A percentile compares a stretch with the other conserved stretches of the same genome.
These are phyloP conservation scores for Pseudopodoces humilis DNA, from an alignment of 2,113 vertebrate species.

Conservation along the genomic window DNA sequence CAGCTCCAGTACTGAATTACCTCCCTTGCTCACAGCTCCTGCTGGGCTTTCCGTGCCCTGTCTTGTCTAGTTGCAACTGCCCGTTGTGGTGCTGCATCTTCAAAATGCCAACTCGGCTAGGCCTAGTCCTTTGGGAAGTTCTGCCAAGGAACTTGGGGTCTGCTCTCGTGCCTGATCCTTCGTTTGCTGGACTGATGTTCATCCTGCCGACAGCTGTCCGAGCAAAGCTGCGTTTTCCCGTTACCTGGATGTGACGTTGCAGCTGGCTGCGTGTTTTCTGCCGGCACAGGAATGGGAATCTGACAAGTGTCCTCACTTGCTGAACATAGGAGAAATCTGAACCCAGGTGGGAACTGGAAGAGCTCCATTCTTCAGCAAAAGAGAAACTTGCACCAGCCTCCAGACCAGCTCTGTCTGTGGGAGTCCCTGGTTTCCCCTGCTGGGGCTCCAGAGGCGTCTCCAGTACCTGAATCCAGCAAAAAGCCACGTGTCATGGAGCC, in stretches of 20 bases:
- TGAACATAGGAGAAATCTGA: not conserved
- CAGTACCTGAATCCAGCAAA: slow-evolving; percentile 15
- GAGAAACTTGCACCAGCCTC: not conserved
- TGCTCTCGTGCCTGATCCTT: slow-evolving; percentile 55
- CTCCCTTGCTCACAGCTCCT: slow-evolving; percentile 49
- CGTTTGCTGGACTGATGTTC: slow-evolving; percentile 26
- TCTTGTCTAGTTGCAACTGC: slow-evolving; percentile 17
- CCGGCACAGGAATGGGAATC: not conserved
- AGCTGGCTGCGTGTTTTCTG: slow-evolving; percentile 28
- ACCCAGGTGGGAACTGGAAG: not conserved
- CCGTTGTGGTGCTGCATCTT: slow-evolving; percentile 43
- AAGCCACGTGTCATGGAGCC: slow-evolving; percentile 61
- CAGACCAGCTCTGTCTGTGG: not conserved
- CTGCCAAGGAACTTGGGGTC: slow-evolving; percentile 22
- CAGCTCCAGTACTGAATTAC: slow-evolving; percentile 88
- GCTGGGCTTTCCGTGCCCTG: not conserved
- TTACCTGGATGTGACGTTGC: not conserved
- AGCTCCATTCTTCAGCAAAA: not conserved
- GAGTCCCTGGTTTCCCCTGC: not conserved
- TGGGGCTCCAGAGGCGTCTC: not conserved
- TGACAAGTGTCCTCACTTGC: not conserved
- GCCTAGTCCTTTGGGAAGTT: slow-evolving; percentile 5
- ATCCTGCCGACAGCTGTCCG: not conserved
- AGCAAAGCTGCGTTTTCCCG: slow-evolving; percentile 8
- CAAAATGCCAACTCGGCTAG: slow-evolving; percentile 40